Percentiles rank a stretch among this genome's conserved stretches.
Evolutionary conservation across 2,888 invertebrate species (phyloP).

Genomic region (Xestia c-nigrum): DNA sequence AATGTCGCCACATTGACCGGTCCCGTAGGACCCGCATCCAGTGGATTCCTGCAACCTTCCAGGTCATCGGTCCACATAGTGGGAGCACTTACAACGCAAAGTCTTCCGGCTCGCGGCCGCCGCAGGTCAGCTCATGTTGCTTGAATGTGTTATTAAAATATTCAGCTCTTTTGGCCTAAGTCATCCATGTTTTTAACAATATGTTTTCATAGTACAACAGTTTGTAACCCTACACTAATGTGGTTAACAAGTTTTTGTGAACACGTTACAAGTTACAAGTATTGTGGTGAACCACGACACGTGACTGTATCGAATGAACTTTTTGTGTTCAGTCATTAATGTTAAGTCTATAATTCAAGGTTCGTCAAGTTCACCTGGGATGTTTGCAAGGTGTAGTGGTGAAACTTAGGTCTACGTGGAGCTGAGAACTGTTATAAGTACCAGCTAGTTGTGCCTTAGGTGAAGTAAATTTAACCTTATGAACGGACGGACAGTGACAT

Average conservation of each 20-base stretch:
- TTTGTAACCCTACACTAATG: slow-evolving; percentile 62
- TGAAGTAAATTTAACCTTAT: background rate
- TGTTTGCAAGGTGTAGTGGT: background rate
- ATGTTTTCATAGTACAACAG: slow-evolving; percentile 33
- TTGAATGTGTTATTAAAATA: background rate
- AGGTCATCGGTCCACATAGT: no score
- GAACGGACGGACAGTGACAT: background rate
- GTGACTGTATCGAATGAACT: slow-evolving; percentile 65
- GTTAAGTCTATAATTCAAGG: slow-evolving; percentile 30
- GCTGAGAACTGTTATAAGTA: background rate
- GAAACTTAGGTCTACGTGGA: no score
- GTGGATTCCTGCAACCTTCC: no score
- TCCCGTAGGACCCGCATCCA: no score
- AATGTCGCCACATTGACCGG: no score
- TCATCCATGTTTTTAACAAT: slow-evolving; percentile 33
- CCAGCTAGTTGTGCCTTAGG: background rate
- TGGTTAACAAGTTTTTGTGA: slow-evolving; percentile 69
- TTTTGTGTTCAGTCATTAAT: slow-evolving; percentile 54
- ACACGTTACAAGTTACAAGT: slow-evolving; percentile 57
- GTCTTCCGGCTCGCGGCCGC: no score
- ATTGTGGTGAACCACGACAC: slow-evolving; percentile 72
- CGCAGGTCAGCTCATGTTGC: background rate
- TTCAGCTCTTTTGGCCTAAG: background rate
- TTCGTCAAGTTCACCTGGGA: slow-evolving; percentile 29
- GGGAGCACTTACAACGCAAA: no score